These are phyloP conservation scores for Hoplias malabaricus DNA, from an alignment of 2,113 vertebrate genomes.

Conservation along the genomic window DNA sequence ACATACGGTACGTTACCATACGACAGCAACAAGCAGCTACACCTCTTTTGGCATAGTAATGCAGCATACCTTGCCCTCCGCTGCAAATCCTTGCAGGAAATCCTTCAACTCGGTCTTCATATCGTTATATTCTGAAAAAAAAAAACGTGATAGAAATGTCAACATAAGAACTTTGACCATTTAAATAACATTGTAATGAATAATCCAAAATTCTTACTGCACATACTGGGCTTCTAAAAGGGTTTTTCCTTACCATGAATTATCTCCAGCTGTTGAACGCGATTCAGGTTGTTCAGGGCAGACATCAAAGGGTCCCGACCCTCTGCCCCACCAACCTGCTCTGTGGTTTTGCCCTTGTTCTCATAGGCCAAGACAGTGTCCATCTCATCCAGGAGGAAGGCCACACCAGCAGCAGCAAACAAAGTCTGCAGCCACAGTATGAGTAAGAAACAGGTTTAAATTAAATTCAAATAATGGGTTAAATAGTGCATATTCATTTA, in stretches of 20 bases:
- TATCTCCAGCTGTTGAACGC: slow-evolving; percentile 94
- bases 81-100: slow-evolving; percentile 92
- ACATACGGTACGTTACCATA: background rate
- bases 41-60: too few species aligned
- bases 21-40: too few species aligned
- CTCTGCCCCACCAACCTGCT: slow-evolving; percentile 62
- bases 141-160: slow-evolving; percentile 5
- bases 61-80: slow-evolving; percentile 93
- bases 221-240: background rate
- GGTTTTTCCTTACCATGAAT: slow-evolving; percentile 81
- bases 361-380: slow-evolving; percentile 96
- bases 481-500: background rate
- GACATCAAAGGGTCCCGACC: slow-evolving; percentile 91
- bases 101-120: slow-evolving; percentile 95
- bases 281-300: slow-evolving; percentile 87
- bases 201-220: background rate
- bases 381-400: slow-evolving; percentile 87
- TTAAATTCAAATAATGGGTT: background rate
- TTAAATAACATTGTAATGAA: background rate
- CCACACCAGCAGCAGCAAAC: slow-evolving; percentile 78
- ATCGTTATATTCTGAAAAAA: slow-evolving; percentile 88
- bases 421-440: slow-evolving; percentile 69
- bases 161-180: background rate
- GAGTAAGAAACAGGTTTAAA: too few species aligned
- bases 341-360: slow-evolving; percentile 85